These are phyloP conservation scores for Eupithecia inturbata DNA, from an alignment of 2,888 invertebrate genomes.

Conservation along the genomic window DNA sequence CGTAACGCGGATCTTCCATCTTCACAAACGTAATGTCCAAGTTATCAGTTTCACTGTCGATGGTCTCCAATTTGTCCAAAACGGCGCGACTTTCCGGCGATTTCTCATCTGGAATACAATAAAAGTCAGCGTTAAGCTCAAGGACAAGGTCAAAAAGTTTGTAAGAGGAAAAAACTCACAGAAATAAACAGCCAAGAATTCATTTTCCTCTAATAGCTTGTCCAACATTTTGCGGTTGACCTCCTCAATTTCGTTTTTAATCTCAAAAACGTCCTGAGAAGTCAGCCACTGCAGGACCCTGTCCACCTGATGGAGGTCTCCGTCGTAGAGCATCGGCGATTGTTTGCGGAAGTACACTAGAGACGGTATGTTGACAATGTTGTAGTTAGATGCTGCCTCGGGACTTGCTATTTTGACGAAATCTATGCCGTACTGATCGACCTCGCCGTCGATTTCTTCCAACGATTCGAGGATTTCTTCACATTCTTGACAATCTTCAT, in stretches of 20 bases:
- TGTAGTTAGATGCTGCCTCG: slow-evolving; percentile 92
- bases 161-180: slow-evolving; percentile 87
- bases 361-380: slow-evolving; percentile 92
- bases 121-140: not conserved
- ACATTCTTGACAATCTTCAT: slow-evolving; percentile 95
- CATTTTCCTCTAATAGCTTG: slow-evolving; percentile 96
- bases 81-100: slow-evolving; percentile 93
- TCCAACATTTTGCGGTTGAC: slow-evolving; percentile 98
- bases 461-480: slow-evolving; percentile 94
- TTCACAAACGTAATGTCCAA: slow-evolving; percentile 97
- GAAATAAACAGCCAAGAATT: slow-evolving; percentile 97
- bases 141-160: not conserved
- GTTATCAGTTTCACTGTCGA: slow-evolving; percentile 97
- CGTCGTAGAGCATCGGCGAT: slow-evolving; percentile 94
- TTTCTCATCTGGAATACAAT: slow-evolving; percentile 87
- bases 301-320: slow-evolving; percentile 94
- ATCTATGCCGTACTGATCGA: slow-evolving; percentile 96
- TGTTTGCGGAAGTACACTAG: slow-evolving; percentile 93
- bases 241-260: slow-evolving; percentile 98
- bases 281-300: slow-evolving; percentile 94
- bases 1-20: slow-evolving; percentile 95
- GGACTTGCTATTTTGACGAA: slow-evolving; percentile 95
- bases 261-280: slow-evolving; percentile 96
- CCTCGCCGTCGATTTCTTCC: slow-evolving; percentile 97
- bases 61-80: slow-evolving; percentile 93